Evolutionary conservation across 2,888 invertebrate species (phyloP).

Genomic region (Cetonia aurata): DNA sequence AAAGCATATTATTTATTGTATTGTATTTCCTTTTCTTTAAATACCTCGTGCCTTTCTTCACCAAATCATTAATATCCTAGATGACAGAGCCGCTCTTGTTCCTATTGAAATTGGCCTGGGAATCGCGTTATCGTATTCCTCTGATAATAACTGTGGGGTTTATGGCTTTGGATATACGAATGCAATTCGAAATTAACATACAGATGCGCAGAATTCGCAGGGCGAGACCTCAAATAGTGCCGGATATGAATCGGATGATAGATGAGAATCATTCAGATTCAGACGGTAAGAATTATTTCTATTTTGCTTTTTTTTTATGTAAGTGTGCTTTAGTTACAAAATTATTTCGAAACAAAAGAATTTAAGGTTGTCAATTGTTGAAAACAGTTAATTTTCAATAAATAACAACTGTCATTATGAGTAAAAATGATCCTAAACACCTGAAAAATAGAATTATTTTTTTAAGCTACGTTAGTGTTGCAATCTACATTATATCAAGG

Average conservation of each 20-base stretch:
- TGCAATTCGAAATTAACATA: slow-evolving; percentile 77
- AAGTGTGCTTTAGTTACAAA: background rate
- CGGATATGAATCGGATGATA: slow-evolving; percentile 36
- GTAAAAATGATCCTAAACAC: too few species aligned
- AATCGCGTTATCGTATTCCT: slow-evolving; percentile 76
- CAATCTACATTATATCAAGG: too few species aligned
- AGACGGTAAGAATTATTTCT: slow-evolving; percentile 26
- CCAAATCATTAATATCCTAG: slow-evolving; percentile 2
- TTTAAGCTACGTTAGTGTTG: too few species aligned
- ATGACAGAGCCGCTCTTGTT: slow-evolving; percentile 69
- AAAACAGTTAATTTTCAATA: too few species aligned
- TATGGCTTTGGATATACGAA: slow-evolving; percentile 75
- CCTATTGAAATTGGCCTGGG: slow-evolving; percentile 79
- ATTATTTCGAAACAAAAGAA: too few species aligned
- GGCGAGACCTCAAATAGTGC: slow-evolving; percentile 47
- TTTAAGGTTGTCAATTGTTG: too few species aligned
- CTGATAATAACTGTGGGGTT: slow-evolving; percentile 75
- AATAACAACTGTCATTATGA: too few species aligned
- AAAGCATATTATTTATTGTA: background rate
- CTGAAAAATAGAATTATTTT: too few species aligned
- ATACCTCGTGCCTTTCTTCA: background rate
- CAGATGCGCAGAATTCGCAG: slow-evolving; percentile 64
- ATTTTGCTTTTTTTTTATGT: background rate
- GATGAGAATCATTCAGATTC: slow-evolving; percentile 43
- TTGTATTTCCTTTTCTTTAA: background rate